Evolutionary conservation across 2,888 invertebrate species (phyloP), one percentile per base, ranked within the genome.

Genomic region (Archips crataeganus): DNA sequence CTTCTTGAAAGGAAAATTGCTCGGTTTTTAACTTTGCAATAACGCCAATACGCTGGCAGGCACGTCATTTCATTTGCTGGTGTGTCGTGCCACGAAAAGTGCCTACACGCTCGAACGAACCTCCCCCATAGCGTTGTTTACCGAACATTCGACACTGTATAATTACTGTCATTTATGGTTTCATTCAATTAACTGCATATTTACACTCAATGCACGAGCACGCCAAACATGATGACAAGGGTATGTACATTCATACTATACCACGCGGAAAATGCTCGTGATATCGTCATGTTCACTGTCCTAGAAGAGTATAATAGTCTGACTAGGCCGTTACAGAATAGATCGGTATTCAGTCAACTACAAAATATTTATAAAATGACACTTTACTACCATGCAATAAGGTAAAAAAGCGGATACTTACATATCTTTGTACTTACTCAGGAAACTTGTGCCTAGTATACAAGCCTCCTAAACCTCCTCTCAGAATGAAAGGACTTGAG

Each of bases 121-220:
- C 72, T 76, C 71, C 75, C 75, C 49, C 5, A n/a, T 49, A 49
- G n/a, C 77, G 78, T 79, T 81, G 82, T 83, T 83, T 81, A 82
- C 80, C 79, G 79, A 84, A 83, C 81, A 80, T 76, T 80, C 79
- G 77, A 79, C 79, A 72, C 74, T 77, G 79, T 75, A 74, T 77
- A 72, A 75, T 79, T 77, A 75, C 76, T 73, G 76, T 76, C 78
- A 80, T 82, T 82, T 84, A 86, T 81, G 82, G 83, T 77, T 84
- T 86, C 84, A 84, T 81, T 82, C 84, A 88, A 87, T 87, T 87
- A 87, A 81, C 78, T 81, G 78, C 80, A 80, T 85, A 83, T 85
- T 85, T 83, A 84, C 85, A 79, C 80, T 75, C 74, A 69, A 74
- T 78, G 76, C 63, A 75, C 75, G 68, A 74, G 75, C 51, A 78